Evolutionary conservation across 2,888 invertebrate genomes (phyloP), one percentile per base, ranked within the genome.

Genomic region (Cheilosia variabilis): DNA sequence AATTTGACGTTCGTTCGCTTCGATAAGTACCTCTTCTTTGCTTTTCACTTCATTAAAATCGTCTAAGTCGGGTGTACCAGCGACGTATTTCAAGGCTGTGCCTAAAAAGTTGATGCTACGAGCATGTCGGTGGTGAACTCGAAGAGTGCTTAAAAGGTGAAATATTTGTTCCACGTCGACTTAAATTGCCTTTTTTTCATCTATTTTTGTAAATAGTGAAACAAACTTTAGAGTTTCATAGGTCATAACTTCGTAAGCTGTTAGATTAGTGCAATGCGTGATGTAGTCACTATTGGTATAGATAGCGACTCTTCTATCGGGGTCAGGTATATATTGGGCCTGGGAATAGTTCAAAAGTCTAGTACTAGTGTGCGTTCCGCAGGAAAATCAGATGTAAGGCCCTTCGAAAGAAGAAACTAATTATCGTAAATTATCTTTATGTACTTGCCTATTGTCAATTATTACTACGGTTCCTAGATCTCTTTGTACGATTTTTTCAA

Each of bases 401-500:
- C 10, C 41, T 55, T n/a, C 27, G 24, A 55, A 27, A 24, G 41
- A 10, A 13, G 13, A 60, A 22, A 27, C 43, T 43, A 17, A 60
- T 60, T 72, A 73, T 41, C 66, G 50, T 15, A 76, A 57, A 22
- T 75, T 75, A 10, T 37, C 41, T 43, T 76, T 76, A 52, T 60
- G 66, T 6, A 76, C 52, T 10, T 37, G 17, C 47, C 43, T 66
- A 17, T 60, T 50, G 9, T 76, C 60, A 34, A 76, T 76, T n/a
- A 75, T 13, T n/a, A 75, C 50, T 27, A 53, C 66, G 43, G 76
- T 58, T 60, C 60, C 53, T 22, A 13, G 22, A 76, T 76, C 76
- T 52, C 58, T 19, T 52, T 76, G 58, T 24, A 68, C 34, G 24
- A 4, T 52, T 60, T 66, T 53, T 22, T 69, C 68, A 13, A 63